Evolutionary conservation across 1,140 invertebrate species (phyloP).

Genomic region (Drosophila sp.): DNA sequence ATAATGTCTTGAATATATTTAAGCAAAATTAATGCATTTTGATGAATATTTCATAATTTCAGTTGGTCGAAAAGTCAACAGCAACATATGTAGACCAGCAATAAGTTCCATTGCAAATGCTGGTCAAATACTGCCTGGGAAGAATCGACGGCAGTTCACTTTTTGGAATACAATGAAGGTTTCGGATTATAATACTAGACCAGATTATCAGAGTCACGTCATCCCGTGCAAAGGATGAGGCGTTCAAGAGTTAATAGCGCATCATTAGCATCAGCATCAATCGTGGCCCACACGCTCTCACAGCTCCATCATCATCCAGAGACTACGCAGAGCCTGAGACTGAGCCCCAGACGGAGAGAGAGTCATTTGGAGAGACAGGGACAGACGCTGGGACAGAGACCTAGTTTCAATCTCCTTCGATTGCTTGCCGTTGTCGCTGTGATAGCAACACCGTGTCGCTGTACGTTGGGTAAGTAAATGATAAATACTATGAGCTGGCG

Average conservation of each 20-base stretch:
- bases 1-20: too few relatives aligned
- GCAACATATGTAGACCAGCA: neutral
- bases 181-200: constrained; percentile 53
- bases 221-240: constrained; percentile 78
- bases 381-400: neutral
- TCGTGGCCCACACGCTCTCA: constrained; percentile 43
- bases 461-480: constrained; percentile 52
- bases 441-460: constrained; percentile 52
- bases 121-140: constrained; percentile 2
- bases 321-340: neutral
- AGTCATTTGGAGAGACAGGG: neutral
- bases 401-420: constrained; percentile 40
- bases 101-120: constrained; percentile 2
- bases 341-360: neutral
- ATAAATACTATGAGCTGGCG: neutral
- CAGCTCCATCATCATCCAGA: constrained; percentile 1
- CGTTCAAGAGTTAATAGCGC: constrained; percentile 55
- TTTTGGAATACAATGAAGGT: constrained; percentile 66
- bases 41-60: neutral
- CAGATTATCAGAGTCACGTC: constrained; percentile 66
- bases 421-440: constrained; percentile 53
- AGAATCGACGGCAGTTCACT: constrained; percentile 3
- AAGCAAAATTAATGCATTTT: too few relatives aligned
- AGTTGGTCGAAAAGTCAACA: neutral
- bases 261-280: constrained; percentile 63